These are phyloP conservation scores for Florisuga fusca DNA, from an alignment of 2,797 vertebrate species.

Conservation along the genomic window DNA sequence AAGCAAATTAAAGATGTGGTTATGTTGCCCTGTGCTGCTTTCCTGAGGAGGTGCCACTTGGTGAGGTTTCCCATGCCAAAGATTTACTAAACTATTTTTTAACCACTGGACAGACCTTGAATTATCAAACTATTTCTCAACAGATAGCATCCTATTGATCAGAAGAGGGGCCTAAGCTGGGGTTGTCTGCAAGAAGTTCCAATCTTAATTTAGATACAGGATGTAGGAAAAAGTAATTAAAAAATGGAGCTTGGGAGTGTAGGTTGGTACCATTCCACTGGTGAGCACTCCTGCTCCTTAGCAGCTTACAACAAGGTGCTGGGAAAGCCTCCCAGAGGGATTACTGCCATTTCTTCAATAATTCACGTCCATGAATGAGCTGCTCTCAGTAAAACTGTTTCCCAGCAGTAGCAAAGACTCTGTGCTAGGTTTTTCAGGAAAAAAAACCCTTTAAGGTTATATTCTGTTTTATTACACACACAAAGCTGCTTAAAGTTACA, in stretches of 20 bases:
- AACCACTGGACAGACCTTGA: neutral
- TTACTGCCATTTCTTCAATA: slow-evolving; percentile 30
- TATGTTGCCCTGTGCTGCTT: neutral
- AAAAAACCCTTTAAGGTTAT: neutral
- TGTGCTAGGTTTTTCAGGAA: neutral
- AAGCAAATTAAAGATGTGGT: neutral
- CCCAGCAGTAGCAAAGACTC: neutral
- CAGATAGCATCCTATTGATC: neutral
- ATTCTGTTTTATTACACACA: neutral
- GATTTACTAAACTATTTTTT: neutral
- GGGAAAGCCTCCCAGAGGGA: neutral
- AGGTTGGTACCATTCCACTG: neutral
- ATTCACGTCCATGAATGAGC: neutral
- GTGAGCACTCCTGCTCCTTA: slow-evolving; percentile 14
- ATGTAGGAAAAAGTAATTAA: neutral
- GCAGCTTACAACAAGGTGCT: neutral
- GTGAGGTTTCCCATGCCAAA: neutral
- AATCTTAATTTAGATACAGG: neutral
- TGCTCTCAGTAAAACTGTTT: slow-evolving; percentile 2
- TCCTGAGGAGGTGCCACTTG: neutral
- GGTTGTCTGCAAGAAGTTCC: neutral
- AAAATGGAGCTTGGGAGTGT: accelerated
- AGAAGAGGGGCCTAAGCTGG: neutral
- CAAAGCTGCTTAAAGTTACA: neutral
- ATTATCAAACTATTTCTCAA: neutral